Percentiles rank a stretch among this genome's conserved stretches.
These are phyloP conservation scores for Melieria omissa DNA, from an alignment of 2,888 invertebrate genomes.

Conservation along the genomic window DNA sequence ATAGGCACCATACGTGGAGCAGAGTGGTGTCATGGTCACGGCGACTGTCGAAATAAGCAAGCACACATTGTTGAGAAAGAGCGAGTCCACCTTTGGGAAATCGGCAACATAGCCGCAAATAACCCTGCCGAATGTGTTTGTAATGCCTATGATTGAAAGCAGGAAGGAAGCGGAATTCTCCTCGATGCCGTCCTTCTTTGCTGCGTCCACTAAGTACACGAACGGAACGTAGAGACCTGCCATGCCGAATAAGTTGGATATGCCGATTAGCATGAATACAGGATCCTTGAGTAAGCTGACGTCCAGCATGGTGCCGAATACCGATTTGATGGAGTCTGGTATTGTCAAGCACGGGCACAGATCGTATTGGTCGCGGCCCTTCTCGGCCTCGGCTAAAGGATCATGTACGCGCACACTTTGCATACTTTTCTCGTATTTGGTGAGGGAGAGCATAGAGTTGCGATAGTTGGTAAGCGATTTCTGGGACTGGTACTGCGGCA, in stretches of 20 bases:
- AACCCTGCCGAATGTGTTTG: slow-evolving; percentile 93
- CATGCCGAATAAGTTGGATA: slow-evolving; percentile 97
- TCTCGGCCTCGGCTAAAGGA: slow-evolving; percentile 67
- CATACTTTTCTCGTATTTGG: slow-evolving; percentile 75
- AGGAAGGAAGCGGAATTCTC: slow-evolving; percentile 71
- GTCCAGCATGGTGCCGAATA: slow-evolving; percentile 91
- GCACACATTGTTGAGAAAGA: slow-evolving; percentile 93
- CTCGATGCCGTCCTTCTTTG: slow-evolving; percentile 77
- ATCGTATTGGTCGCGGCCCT: slow-evolving; percentile 74
- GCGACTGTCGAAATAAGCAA: slow-evolving; percentile 89
- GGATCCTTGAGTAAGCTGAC: slow-evolving; percentile 87
- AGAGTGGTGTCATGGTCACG: slow-evolving; percentile 86
- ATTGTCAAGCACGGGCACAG: slow-evolving; percentile 83
- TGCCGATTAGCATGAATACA: slow-evolving; percentile 89
- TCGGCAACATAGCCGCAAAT: slow-evolving; percentile 90
- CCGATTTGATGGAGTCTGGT: slow-evolving; percentile 84
- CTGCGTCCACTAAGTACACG: slow-evolving; percentile 90
- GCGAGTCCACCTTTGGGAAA: slow-evolving; percentile 90
- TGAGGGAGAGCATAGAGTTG: slow-evolving; percentile 90
- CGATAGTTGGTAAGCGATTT: slow-evolving; percentile 90
- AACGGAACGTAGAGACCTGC: slow-evolving; percentile 97
- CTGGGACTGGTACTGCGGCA: slow-evolving; percentile 93
- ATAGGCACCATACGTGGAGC: slow-evolving; percentile 79
- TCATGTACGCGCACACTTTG: slow-evolving; percentile 72
- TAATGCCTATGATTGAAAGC: slow-evolving; percentile 79